These are phyloP conservation scores for Dendrocincla tyrannina DNA, from an alignment of 2,797 vertebrate genomes.

Conservation along the genomic window DNA sequence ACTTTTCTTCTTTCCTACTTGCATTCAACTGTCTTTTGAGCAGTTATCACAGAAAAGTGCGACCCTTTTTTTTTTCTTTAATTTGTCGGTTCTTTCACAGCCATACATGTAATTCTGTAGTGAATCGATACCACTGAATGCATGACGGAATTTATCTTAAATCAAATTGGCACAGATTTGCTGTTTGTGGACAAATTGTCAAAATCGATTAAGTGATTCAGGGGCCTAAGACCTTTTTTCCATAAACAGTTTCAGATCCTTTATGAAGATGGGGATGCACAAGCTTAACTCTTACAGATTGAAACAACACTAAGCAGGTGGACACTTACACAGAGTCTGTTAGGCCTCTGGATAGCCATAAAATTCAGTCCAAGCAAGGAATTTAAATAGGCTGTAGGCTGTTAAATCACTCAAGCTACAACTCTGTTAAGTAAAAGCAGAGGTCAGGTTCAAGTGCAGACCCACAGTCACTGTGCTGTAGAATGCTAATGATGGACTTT, in stretches of 20 bases:
- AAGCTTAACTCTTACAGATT: background rate
- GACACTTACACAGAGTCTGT: background rate
- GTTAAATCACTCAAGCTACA: background rate
- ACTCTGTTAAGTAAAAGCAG: background rate
- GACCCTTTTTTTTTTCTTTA: background rate
- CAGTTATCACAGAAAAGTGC: background rate
- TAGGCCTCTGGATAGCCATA: background rate
- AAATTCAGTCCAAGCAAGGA: background rate
- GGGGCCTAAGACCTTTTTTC: background rate
- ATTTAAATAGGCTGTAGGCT: background rate
- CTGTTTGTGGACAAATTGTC: background rate
- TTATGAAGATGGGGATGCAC: background rate
- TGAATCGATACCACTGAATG: background rate
- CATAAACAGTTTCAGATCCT: background rate
- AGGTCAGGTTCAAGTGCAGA: background rate
- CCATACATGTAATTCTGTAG: background rate
- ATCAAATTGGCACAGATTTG: background rate
- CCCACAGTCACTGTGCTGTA: background rate
- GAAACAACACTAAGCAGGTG: background rate
- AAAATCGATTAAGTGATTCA: background rate
- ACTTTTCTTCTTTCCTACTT: background rate
- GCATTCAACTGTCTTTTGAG: background rate
- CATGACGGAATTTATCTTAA: background rate
- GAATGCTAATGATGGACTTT: background rate
- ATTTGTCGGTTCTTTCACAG: background rate